Conservation (phyloP, 1,140 invertebrate species). For the Apis laboriosa region DNA sequence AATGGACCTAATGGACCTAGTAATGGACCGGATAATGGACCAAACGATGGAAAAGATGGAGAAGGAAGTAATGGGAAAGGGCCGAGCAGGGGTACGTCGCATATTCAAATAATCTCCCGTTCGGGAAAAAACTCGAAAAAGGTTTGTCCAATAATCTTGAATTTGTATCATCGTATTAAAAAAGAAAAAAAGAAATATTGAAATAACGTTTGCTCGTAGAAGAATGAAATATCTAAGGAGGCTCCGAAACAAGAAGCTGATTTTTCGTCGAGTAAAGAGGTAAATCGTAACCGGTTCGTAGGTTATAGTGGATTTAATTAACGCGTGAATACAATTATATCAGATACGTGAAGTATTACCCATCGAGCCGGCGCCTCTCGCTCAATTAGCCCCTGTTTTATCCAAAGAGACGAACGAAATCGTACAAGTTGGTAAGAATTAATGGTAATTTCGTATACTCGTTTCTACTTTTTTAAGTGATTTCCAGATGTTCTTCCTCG, state of each 20-base stretch:
- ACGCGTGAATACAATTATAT: not conserved
- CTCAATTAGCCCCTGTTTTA: not conserved
- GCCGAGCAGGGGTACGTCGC: slow-evolving; percentile 45
- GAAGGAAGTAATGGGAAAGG: not conserved
- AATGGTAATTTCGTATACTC: not conserved
- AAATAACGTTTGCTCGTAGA: no score
- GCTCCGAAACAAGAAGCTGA: not conserved
- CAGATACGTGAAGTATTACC: not conserved
- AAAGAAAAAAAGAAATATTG: slow-evolving; percentile 20
- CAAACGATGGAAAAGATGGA: not conserved
- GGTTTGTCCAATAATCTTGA: slow-evolving; percentile 1
- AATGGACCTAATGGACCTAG: not conserved
- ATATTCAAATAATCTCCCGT: slow-evolving; percentile 66
- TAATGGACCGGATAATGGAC: not conserved
- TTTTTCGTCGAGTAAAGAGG: slow-evolving; percentile 28
- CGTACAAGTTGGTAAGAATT: slow-evolving; percentile 23
- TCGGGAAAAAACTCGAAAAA: not conserved
- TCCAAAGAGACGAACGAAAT: not conserved
- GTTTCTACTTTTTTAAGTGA: not conserved
- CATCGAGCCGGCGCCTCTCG: not conserved
- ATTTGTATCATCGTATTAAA: not conserved
- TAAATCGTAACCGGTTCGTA: not conserved
- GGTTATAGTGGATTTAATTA: not conserved
- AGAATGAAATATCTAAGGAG: not conserved
- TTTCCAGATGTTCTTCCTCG: slow-evolving; percentile 1